Base-by-base conservation (phyloP, 2,888 invertebrate genomes). In the Spodoptera exigua region DNA sequence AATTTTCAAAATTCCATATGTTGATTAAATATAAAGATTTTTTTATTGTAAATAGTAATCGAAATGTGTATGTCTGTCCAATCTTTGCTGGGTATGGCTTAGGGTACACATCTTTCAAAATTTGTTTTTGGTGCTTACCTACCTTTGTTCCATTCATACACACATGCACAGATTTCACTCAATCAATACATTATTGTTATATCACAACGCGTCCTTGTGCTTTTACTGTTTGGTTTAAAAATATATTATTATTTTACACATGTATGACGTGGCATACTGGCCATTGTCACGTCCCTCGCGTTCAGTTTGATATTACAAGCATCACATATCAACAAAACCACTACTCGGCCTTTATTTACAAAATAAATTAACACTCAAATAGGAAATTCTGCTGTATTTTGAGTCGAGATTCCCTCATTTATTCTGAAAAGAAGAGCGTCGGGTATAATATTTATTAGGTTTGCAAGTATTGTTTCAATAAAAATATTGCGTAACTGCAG, bases 41-140 rank as follows among this genome's bases (percentile, higher is more conserved):
- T 52, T 58, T 46, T 61, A 43, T 59, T 64, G 14, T 63, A 39
- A 54, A 61, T 74, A 68, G 27, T 27, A 27, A 27, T 64, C 70
- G 51, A 69, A 57, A 71, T 76, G 74, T 80, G 79, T 78, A 68
- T 80, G 82, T 84, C 84, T 86, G 88, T 92, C 88, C 89, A 89
- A 77, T 87, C 84, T 81, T 86, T 87, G 87, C 86, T 84, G 87
- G 86, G 85, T 87, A 79, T 83, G 89, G 89, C 82, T 79, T 90
- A 88, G 90, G 91, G 91, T 89, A 88, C 85, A 92, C 93, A 93
- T 93, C 93, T 93, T 93, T 93, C 93, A 93, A 91, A 83, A 65
- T 58, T 54, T 74, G 74, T 59, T 78, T 79, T 80, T 74, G 57
- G n/a, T n/a, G n/a, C n/a, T n/a, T 68, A 72, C 80, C 78, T 82